Evolutionary conservation across 2,113 vertebrate genomes (phyloP).

Genomic region (Istiophorus platypterus): DNA sequence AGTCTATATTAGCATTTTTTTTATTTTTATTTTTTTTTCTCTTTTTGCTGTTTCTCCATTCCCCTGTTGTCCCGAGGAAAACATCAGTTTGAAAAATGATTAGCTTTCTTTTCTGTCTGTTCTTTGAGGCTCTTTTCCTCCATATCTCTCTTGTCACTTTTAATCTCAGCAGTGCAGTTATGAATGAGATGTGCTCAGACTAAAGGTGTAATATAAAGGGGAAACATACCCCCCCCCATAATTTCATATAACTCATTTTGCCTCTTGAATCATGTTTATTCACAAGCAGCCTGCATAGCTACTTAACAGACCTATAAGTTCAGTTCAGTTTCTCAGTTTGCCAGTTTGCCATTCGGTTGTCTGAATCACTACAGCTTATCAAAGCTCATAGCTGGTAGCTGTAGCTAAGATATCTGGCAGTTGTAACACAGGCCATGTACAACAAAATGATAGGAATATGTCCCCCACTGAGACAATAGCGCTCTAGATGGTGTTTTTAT

Average conservation of each 20-base stretch:
- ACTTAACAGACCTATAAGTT: not conserved
- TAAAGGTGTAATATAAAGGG: slow-evolving; percentile 32
- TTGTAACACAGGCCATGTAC: not conserved
- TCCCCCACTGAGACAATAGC: not conserved
- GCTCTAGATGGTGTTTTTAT: not conserved
- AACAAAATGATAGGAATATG: not conserved
- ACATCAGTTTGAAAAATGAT: slow-evolving; percentile 65
- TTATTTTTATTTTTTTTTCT: slow-evolving; percentile 66
- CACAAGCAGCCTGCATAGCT: not conserved
- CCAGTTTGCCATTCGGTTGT: not conserved
- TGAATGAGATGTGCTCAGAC: slow-evolving; percentile 3
- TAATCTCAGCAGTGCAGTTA: slow-evolving; percentile 25
- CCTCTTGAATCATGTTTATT: not conserved
- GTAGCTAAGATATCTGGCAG: not conserved
- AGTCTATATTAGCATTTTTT: slow-evolving; percentile 80
- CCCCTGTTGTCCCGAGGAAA: slow-evolving; percentile 56
- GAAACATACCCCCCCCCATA: not conserved
- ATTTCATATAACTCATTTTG: not conserved
- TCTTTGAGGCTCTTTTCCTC: slow-evolving; percentile 16
- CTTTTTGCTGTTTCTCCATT: slow-evolving; percentile 41
- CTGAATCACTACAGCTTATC: not conserved
- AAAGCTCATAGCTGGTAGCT: not conserved
- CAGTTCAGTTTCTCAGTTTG: not conserved
- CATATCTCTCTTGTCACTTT: slow-evolving; percentile 19
- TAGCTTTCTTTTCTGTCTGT: slow-evolving; percentile 17